Evolutionary conservation across 2,797 vertebrate genomes (phyloP).

Genomic region (Xiphophorus birchmanni): DNA sequence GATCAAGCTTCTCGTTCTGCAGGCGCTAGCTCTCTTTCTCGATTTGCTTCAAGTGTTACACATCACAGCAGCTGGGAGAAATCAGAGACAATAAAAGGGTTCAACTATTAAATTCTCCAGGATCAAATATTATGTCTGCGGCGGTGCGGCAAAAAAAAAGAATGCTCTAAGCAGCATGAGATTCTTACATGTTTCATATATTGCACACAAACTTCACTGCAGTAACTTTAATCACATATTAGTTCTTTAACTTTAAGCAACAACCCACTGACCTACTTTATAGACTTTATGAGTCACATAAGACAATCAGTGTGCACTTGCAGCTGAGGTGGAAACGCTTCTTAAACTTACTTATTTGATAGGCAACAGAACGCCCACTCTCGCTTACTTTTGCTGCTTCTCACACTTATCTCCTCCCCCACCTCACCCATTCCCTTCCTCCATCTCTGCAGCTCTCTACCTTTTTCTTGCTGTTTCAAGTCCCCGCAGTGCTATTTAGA

Average conservation of each 20-base stretch:
- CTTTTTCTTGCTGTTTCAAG: constrained; percentile 42
- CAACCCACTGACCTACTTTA: constrained; percentile 78
- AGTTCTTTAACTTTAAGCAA: constrained; percentile 65
- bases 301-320: constrained; percentile 62
- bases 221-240: constrained; percentile 50
- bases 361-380: constrained; percentile 69
- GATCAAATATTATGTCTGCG: constrained; percentile 29
- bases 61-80: background rate
- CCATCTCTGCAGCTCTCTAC: constrained; percentile 26
- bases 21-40: background rate
- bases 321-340: constrained; percentile 65
- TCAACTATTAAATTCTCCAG: background rate
- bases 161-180: constrained; percentile 3
- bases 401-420: constrained; percentile 70
- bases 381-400: constrained; percentile 64
- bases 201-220: constrained; percentile 36
- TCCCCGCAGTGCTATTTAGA: constrained; percentile 61
- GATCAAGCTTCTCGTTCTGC: background rate
- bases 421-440: constrained; percentile 53
- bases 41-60: background rate
- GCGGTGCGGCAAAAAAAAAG: background rate
- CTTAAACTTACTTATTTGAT: constrained; percentile 62
- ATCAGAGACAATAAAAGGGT: background rate
- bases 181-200: constrained; percentile 38
- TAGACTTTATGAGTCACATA: constrained; percentile 76